These are phyloP conservation scores for Mythimna impura DNA, from an alignment of 2,888 invertebrate species.

Conservation along the genomic window DNA sequence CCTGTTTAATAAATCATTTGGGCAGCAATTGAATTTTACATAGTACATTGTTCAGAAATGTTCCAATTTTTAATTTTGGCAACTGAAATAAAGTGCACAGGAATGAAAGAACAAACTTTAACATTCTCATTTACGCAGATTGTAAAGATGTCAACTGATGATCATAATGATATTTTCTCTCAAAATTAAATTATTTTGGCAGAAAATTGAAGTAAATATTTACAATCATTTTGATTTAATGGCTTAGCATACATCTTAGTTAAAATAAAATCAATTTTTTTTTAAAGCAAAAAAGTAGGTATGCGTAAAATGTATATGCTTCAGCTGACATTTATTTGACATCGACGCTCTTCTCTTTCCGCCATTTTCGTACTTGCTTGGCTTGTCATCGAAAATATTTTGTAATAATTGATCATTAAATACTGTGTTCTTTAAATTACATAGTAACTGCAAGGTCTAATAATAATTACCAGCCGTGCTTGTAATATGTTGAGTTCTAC, in stretches of 20 bases:
- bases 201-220: background rate
- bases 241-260: rapidly evolving
- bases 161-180: background rate
- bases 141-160: background rate
- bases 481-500: conserved; percentile 29
- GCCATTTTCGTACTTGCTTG: conserved; percentile 60
- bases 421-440: background rate
- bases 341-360: conserved; percentile 53
- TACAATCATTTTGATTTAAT: background rate
- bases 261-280: background rate
- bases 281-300: no score
- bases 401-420: background rate
- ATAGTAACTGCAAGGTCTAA: background rate
- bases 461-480: conserved; percentile 2
- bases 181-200: background rate
- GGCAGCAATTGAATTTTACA: no score
- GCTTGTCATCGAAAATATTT: conserved; percentile 43
- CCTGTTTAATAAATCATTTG: background rate
- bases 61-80: no score
- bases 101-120: conserved; percentile 20
- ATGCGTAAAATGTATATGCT: conserved; percentile 3
- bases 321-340: conserved; percentile 39
- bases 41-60: no score
- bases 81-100: background rate
- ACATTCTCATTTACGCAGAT: background rate